phyloP scores from a whole-genome alignment of 2,113 vertebrate species.

The Elephantulus edwardii region DNA sequence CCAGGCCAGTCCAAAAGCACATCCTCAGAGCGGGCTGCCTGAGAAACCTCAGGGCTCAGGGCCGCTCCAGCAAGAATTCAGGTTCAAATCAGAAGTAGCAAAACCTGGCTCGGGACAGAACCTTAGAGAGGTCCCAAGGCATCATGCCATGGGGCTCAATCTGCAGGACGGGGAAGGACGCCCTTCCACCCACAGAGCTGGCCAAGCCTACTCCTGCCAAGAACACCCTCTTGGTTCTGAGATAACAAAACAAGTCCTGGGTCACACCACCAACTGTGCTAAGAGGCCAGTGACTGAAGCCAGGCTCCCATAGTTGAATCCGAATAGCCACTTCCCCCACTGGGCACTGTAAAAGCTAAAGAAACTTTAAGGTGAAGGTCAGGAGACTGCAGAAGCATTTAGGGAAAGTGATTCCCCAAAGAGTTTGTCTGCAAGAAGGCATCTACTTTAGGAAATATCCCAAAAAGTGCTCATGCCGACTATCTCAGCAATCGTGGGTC shows the following conservation, averaged over 20 bases:
- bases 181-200: constrained; percentile 50
- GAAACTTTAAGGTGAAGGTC: constrained; percentile 40
- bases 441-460: not conserved
- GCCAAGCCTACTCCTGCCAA: constrained; percentile 15
- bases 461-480: not conserved
- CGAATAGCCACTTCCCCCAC: constrained; percentile 46
- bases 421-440: not conserved
- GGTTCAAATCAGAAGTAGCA: not conserved
- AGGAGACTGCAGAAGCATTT: not conserved
- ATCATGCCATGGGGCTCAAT: not conserved
- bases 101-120: not conserved
- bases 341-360: constrained; percentile 35
- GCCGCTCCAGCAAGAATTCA: not conserved
- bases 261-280: not conserved
- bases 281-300: not conserved
- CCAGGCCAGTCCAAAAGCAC: not conserved
- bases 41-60: not conserved
- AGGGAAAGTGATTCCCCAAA: not conserved
- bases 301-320: not conserved
- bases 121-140: not conserved
- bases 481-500: not conserved
- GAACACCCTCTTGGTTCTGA: constrained; percentile 26
- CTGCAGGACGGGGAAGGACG: not conserved
- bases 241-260: constrained; percentile 39
- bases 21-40: not conserved